A percentile compares a stretch with the other conserved stretches of the same genome.
These are phyloP conservation scores for Nothoprocta pentlandii DNA, from an alignment of 2,113 vertebrate species.

Conservation along the genomic window DNA sequence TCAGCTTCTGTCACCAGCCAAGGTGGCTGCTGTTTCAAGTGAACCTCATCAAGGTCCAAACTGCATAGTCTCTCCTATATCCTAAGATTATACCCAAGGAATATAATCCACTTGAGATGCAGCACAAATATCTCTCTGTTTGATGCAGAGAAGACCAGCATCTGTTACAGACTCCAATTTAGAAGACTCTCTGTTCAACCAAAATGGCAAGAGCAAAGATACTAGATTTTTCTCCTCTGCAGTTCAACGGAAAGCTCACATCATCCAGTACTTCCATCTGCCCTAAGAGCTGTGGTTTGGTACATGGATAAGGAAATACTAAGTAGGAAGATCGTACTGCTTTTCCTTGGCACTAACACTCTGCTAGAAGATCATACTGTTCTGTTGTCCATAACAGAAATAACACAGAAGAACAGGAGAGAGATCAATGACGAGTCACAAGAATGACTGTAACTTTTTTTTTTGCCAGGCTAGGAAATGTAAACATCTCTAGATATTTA, in stretches of 20 bases:
- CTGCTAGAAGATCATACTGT: background rate
- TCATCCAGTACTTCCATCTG: background rate
- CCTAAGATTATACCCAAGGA: background rate
- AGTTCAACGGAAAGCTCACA: background rate
- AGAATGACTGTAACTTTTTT: background rate
- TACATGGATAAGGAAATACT: background rate
- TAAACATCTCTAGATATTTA: constrained; percentile 27
- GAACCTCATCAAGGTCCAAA: background rate
- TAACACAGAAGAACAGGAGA: background rate
- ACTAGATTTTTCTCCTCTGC: background rate
- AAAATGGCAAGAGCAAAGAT: background rate
- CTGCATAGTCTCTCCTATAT: background rate
- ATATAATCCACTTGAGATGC: background rate
- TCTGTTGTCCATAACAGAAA: background rate
- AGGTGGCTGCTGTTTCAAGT: background rate
- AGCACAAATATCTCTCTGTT: background rate
- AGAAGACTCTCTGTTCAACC: background rate
- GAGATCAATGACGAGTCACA: background rate
- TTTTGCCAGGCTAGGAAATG: background rate
- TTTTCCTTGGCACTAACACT: background rate
- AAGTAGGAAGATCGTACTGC: background rate
- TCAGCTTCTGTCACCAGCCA: background rate
- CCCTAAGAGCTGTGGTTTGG: background rate
- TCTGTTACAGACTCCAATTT: background rate
- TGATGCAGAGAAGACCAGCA: background rate